A percentile compares a stretch with the other conserved stretches of the same genome.
phyloP scores from a whole-genome alignment of 2,888 invertebrate species.

The Habrosyne pyritoides region DNA sequence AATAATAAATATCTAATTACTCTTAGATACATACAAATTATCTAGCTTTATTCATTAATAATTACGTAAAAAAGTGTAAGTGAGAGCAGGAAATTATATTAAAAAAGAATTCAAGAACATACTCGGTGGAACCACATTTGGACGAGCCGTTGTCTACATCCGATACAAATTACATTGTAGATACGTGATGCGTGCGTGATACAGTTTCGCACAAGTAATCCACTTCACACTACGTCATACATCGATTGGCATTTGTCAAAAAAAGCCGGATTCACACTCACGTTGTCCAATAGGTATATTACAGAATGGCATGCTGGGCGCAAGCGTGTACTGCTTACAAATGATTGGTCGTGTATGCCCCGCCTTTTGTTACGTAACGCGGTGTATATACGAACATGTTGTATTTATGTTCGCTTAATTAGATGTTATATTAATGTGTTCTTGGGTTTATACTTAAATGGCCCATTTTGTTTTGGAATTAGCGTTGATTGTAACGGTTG shows the following conservation, averaged over 20 bases:
- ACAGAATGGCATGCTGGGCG: constrained; percentile 34
- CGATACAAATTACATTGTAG: too few relatives aligned
- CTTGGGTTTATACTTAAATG: neutral
- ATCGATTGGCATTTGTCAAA: constrained; percentile 3
- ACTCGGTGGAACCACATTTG: too few relatives aligned
- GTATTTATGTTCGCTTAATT: constrained; percentile 16
- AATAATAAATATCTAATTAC: too few relatives aligned
- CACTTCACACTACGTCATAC: neutral
- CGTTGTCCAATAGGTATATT: constrained; percentile 39
- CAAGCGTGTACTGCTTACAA: constrained; percentile 53
- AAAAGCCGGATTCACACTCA: constrained; percentile 6
- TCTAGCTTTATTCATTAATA: too few relatives aligned
- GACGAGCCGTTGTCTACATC: too few relatives aligned
- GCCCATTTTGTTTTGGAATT: neutral
- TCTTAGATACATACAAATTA: neutral
- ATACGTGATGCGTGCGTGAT: neutral
- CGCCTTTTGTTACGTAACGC: constrained; percentile 62
- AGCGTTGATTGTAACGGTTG: neutral
- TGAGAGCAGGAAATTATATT: too few relatives aligned
- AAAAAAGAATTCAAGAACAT: too few relatives aligned
- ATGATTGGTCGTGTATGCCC: constrained; percentile 71
- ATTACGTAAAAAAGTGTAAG: too few relatives aligned
- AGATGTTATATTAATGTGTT: neutral
- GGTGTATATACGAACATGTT: constrained; percentile 17
- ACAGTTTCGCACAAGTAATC: neutral